Evolutionary conservation across 2,113 vertebrate species (phyloP), one percentile per base, ranked within the genome.

Genomic region (Raja brachyura): DNA sequence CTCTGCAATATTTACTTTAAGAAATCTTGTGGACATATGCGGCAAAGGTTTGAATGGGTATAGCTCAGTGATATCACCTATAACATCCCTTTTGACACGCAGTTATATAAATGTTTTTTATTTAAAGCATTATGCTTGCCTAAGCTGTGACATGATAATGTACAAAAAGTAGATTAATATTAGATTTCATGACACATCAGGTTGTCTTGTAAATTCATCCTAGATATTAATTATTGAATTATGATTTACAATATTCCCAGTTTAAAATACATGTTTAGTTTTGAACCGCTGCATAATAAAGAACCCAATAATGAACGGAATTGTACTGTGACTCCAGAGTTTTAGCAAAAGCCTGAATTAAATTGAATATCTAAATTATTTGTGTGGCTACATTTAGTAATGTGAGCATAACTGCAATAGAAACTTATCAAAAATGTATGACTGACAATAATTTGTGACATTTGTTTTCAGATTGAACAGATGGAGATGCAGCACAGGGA

Each of bases 401-500:
- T 18, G 31, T 3, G 56, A 86, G 25, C 28, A 61, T n/a, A 11
- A 88, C 4, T 31, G 13, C 5, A 85, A 9, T 14, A 86, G 22
- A 9, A 88, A 63, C 63, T 88, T 16, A n/a, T 63, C 1, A 31
- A 63, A 54, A 66, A 63, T 13, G n/a, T 88, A n/a, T 63, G 56
- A 10, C 59, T 59, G 31, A 13, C 73, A 74, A 3, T 74, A 92
- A 73, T 39, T 31, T 73, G 31, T 70, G 9, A 54, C 5, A 48
- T 92, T 74, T 77, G 14, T 63, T 70, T 90, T 11, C 93, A 95
- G 95, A 93, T 95, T 93, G 94, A 95, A 61, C 94, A 93, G 76
- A 93, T 95, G 93, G 94, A 95, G 93, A 90, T 76, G 5, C 95
- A 95, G 93, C 95, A 95, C 92, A 94, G 93, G 16, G 93, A 94